A percentile compares a stretch with the other conserved stretches of the same genome.
phyloP scores from a whole-genome alignment of 2,888 invertebrate species.

The Callyntrura guangdongensis region DNA sequence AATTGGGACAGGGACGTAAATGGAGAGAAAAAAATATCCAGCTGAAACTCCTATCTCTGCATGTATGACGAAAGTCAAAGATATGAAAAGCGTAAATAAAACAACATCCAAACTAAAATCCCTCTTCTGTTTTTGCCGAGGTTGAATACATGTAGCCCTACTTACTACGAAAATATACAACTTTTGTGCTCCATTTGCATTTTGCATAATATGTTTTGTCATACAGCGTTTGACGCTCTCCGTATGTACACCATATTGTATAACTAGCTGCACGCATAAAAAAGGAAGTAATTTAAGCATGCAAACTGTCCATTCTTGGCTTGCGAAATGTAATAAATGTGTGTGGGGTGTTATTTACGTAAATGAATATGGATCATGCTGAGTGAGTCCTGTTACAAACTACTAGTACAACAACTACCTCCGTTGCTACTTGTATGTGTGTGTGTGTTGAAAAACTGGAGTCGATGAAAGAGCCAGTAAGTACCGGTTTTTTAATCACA shows the following conservation, averaged over 20 bases:
- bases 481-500: conserved; percentile 21
- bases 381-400: conserved; percentile 1
- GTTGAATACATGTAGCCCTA: background rate
- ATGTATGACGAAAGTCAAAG: background rate
- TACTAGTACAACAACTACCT: background rate
- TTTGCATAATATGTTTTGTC: background rate
- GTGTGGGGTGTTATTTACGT: conserved; percentile 41
- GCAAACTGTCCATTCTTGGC: conserved; percentile 33
- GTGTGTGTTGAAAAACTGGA: background rate
- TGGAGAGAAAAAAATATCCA: background rate
- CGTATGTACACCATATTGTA: background rate
- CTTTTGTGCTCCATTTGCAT: background rate
- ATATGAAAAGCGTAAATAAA: conserved; percentile 16
- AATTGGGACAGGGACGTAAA: conserved; percentile 23
- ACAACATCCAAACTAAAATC: background rate
- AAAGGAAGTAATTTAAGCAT: conserved; percentile 5
- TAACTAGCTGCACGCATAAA: background rate
- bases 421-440: background rate
- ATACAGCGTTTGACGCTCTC: no score
- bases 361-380: conserved; percentile 47
- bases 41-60: background rate
- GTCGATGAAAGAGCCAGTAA: conserved; percentile 36
- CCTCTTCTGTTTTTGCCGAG: no score
- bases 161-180: background rate
- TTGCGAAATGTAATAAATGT: conserved; percentile 39